phyloP scores from a whole-genome alignment of 2,797 vertebrate genomes.

The Phoebastria nigripes region DNA sequence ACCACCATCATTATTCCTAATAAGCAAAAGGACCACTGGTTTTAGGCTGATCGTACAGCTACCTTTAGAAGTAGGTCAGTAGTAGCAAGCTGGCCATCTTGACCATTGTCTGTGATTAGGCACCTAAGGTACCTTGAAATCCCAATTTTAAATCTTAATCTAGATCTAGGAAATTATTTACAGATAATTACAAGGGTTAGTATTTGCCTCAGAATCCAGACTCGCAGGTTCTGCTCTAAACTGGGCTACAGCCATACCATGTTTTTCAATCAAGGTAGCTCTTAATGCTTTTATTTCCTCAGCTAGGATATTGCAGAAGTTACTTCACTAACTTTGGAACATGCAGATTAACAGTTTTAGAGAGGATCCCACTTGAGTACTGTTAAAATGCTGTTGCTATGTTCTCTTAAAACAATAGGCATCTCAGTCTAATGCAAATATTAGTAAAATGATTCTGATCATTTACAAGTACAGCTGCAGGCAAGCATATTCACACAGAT shows the following conservation, averaged over 20 bases:
- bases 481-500: not conserved
- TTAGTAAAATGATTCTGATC: constrained; percentile 8
- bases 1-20: not conserved
- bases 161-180: not conserved
- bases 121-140: not conserved
- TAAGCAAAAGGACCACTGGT: not conserved
- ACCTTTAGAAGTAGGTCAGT: not conserved
- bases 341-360: not conserved
- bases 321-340: not conserved
- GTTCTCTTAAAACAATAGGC: constrained; percentile 10
- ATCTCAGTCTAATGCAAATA: constrained; percentile 26
- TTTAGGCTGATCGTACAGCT: not conserved
- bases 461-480: constrained; percentile 32
- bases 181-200: not conserved
- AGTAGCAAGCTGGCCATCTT: not conserved
- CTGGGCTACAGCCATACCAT: not conserved
- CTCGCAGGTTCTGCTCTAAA: not conserved
- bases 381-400: not conserved
- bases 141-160: not conserved
- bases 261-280: not conserved
- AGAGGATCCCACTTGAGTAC: not conserved
- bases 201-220: not conserved
- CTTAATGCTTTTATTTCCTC: not conserved
- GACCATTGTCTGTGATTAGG: not conserved
- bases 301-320: not conserved